A percentile compares a stretch with the other conserved stretches of the same genome.
Conservation (phyloP, 2,797 vertebrate species). For the Sebastes matsubarae region DNA sequence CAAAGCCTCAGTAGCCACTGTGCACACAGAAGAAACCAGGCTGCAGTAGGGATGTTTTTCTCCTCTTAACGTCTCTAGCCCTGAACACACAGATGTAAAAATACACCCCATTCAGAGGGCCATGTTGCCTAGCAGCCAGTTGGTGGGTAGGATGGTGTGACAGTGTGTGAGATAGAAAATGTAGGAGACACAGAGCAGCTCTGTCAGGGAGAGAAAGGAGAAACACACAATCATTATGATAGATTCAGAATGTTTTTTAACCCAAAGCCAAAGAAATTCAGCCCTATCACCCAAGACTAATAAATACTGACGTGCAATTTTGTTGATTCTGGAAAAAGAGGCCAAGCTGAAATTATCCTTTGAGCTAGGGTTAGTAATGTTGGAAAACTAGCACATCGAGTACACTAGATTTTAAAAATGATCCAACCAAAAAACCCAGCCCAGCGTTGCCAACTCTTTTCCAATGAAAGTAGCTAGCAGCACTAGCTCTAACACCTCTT, state of each 20-base stretch:
- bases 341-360: neutral
- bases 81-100: conserved; percentile 73
- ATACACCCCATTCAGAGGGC: conserved; percentile 74
- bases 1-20: conserved; percentile 17
- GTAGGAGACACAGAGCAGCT: conserved; percentile 46
- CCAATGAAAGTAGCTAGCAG: too few relatives aligned
- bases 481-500: too few relatives aligned
- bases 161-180: conserved; percentile 57
- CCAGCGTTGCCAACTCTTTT: too few relatives aligned
- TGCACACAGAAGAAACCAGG: conserved; percentile 31
- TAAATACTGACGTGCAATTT: neutral
- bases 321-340: neutral
- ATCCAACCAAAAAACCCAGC: too few relatives aligned
- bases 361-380: too few relatives aligned
- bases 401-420: too few relatives aligned
- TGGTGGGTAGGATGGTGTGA: conserved; percentile 76
- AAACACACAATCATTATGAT: conserved; percentile 16
- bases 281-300: neutral
- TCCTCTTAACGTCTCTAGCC: conserved; percentile 57
- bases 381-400: too few relatives aligned
- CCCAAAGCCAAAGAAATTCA: neutral
- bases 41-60: conserved; percentile 51
- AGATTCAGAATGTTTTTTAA: neutral
- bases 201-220: conserved; percentile 29
- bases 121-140: conserved; percentile 81